Percentiles rank a stretch among this genome's conserved stretches.
Evolutionary conservation across 1,140 invertebrate genomes (phyloP).

Genomic region (Trypoxylus dichotomus): DNA sequence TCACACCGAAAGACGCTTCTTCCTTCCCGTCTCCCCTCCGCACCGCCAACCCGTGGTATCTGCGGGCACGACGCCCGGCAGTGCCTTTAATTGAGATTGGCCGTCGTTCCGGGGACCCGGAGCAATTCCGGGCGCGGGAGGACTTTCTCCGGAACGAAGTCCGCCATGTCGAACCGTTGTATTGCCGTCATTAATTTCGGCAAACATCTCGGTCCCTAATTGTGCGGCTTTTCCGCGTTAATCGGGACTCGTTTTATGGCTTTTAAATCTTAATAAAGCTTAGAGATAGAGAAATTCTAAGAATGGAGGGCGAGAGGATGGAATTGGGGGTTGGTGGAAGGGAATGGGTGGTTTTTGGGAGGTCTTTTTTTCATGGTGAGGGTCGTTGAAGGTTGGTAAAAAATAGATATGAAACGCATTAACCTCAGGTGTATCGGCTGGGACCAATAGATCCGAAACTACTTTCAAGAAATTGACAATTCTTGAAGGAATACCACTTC

Average conservation of each 20-base stretch:
- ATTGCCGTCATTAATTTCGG: background rate
- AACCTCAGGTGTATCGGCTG: too few relatives aligned
- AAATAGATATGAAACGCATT: too few relatives aligned
- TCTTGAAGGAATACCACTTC: too few relatives aligned
- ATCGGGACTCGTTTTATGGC: background rate
- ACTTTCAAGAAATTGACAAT: too few relatives aligned
- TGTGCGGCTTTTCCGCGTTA: background rate
- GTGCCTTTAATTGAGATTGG: background rate
- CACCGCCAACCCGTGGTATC: background rate
- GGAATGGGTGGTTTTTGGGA: too few relatives aligned
- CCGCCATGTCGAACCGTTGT: background rate
- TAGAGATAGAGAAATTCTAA: background rate
- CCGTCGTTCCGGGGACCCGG: background rate
- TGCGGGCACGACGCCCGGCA: background rate
- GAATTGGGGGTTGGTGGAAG: too few relatives aligned
- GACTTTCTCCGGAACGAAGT: background rate
- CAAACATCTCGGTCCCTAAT: background rate
- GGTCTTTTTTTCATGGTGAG: too few relatives aligned
- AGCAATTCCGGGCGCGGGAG: background rate
- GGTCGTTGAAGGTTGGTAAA: too few relatives aligned
- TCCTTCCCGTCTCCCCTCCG: background rate
- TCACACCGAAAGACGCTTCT: background rate
- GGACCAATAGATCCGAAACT: too few relatives aligned
- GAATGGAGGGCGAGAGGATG: background rate
- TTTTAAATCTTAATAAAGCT: conserved; percentile 8